Percentiles rank a stretch among this genome's conserved stretches.
phyloP scores from a whole-genome alignment of 2,113 vertebrate species.

The Melanerpes formicivorus region DNA sequence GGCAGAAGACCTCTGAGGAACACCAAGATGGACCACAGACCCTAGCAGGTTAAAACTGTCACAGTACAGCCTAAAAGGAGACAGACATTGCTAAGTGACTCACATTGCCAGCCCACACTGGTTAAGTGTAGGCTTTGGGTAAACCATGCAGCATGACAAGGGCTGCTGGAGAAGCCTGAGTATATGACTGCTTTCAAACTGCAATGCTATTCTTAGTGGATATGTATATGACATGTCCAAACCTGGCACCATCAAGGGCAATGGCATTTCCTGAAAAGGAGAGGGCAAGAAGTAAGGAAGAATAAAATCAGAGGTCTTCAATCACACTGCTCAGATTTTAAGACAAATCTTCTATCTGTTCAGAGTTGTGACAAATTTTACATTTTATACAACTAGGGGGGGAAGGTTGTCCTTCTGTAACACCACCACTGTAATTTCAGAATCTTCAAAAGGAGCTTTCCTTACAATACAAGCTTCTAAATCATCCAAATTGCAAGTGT shows the following conservation, averaged over 20 bases:
- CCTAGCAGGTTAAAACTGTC: background rate
- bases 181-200: background rate
- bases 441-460: background rate
- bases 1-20: background rate
- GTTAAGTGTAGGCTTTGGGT: conserved; percentile 39
- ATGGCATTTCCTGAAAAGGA: conserved; percentile 42
- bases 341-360: background rate
- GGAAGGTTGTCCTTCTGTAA: background rate
- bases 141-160: background rate
- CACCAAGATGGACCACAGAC: background rate
- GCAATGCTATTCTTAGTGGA: conserved; percentile 15
- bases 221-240: background rate
- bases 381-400: background rate
- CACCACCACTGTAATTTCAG: background rate
- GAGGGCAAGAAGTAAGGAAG: background rate
- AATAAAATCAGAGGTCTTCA: background rate
- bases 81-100: background rate
- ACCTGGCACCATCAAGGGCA: background rate
- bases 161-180: background rate
- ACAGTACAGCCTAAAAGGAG: background rate
- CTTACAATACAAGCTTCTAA: background rate
- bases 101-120: conserved; percentile 30
- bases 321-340: background rate
- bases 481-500: background rate
- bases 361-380: background rate